Evolutionary conservation across 2,888 invertebrate genomes (phyloP), one percentile per base, ranked within the genome.

Genomic region (Parnassius smintheus): DNA sequence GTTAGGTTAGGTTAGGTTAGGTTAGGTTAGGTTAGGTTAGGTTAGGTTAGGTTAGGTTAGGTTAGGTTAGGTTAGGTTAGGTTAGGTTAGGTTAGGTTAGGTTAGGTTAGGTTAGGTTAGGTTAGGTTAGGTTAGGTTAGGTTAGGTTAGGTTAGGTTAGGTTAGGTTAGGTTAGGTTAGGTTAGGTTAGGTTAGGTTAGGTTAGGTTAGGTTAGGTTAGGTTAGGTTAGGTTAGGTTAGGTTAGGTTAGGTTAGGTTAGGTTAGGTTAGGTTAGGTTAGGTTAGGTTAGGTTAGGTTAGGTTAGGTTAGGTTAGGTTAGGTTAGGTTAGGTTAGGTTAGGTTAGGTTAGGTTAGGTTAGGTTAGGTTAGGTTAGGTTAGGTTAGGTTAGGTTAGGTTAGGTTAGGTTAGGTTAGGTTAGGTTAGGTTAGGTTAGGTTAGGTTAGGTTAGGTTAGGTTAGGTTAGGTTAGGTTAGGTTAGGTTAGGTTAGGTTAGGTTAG

Each of bases 211-310:
- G 64, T 64, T 64, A 64, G 64, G 64, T 64, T 59, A 59, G 64
- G 64, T 64, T 64, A 64, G 64, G 66, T 66, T 68, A 66, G 65
- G 65, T 65, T 65, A 61, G 65, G 68, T 66, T 66, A 61, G 65
- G 65, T 66, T 66, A 66, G 68, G 66, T 68, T 68, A 62, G 65
- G 68, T 65, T 68, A 65, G 68, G 68, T 66, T 66, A 68, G 66
- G 66, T 67, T 68, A 67, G 66, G 66, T 66, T 68, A 67, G 65
- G 67, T 62, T 67, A 66, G 65, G 66, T 65, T 66, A 65, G 64
- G 68, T 68, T 66, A 65, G 61, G 65, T 62, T 65, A 65, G 67
- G 68, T 45, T 45, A 45, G 45, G 45, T 45, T 45, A 45, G 45
- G 45, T 45, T 45, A 45, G 45, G 45, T 45, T 45, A 45, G 45